Evolutionary conservation across 2,888 invertebrate species (phyloP).

Genomic region (Perizoma flavofasciatum): DNA sequence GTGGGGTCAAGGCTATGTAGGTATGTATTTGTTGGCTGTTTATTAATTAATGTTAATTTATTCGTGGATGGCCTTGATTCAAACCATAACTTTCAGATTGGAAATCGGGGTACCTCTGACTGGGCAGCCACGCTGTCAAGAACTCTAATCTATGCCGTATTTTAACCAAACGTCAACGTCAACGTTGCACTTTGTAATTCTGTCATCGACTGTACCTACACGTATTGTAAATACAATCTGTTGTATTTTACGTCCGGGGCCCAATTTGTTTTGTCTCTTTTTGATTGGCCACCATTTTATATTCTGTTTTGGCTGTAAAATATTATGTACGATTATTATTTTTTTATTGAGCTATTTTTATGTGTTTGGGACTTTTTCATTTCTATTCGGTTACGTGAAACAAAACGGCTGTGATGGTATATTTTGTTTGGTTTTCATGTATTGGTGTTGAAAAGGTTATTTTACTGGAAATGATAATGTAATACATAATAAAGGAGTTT

Average conservation of each 20-base stretch:
- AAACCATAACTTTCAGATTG: too few species aligned
- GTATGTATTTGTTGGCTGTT: too few species aligned
- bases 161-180: too few species aligned
- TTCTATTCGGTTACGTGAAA: slow-evolving; percentile 23
- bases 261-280: slow-evolving; percentile 38
- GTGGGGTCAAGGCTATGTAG: too few species aligned
- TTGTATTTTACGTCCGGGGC: slow-evolving; percentile 28
- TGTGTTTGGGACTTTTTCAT: slow-evolving; percentile 32
- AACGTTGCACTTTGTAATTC: background rate
- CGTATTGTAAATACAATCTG: slow-evolving; percentile 28
- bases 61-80: too few species aligned
- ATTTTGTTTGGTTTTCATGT: slow-evolving; percentile 7
- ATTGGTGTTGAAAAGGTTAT: too few species aligned
- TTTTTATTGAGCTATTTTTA: slow-evolving; percentile 37
- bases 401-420: slow-evolving; percentile 10
- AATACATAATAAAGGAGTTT: too few species aligned
- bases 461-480: too few species aligned
- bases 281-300: slow-evolving; percentile 43
- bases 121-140: too few species aligned
- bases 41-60: too few species aligned
- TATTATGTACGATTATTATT: slow-evolving; percentile 39
- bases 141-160: too few species aligned
- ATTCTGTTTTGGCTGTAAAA: slow-evolving; percentile 39
- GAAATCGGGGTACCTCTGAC: too few species aligned
- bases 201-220: slow-evolving; percentile 13